phyloP scores from a whole-genome alignment of 2,888 invertebrate genomes.

The Drosophila anomelani region DNA sequence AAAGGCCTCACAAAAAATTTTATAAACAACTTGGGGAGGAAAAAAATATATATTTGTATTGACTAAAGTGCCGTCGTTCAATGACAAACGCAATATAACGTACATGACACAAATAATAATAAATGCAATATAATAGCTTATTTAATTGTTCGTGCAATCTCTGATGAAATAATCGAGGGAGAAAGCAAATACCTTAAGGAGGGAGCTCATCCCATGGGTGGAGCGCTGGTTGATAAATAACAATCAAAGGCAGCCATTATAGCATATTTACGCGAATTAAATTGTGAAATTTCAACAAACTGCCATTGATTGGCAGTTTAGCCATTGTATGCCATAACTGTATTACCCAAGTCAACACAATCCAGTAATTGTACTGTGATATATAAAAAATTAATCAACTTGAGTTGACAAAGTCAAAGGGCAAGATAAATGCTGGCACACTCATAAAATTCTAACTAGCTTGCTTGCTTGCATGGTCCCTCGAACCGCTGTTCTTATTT shows the following conservation, averaged over 20 bases:
- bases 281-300: slow-evolving; percentile 11
- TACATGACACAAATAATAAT: slow-evolving; percentile 31
- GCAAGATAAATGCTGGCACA: slow-evolving; percentile 29
- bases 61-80: background rate
- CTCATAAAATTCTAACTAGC: slow-evolving; percentile 18
- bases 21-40: background rate
- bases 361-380: slow-evolving; percentile 11
- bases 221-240: slow-evolving; percentile 11
- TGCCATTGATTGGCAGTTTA: slow-evolving; percentile 17
- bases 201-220: slow-evolving; percentile 16
- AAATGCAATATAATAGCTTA: slow-evolving; percentile 23
- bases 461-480: background rate
- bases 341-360: too few relatives aligned
- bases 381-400: slow-evolving; percentile 3
- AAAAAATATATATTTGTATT: background rate
- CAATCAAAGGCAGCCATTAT: slow-evolving; percentile 16
- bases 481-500: slow-evolving; percentile 27
- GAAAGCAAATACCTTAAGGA: slow-evolving; percentile 13
- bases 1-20: slow-evolving; percentile 19
- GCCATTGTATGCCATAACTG: background rate
- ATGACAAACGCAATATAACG: slow-evolving; percentile 24
- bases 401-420: slow-evolving; percentile 19
- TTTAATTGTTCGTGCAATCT: slow-evolving; percentile 21
- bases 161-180: slow-evolving; percentile 13
- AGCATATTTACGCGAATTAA: slow-evolving; percentile 4